phyloP scores from a whole-genome alignment of 1,140 invertebrate species.

The Dinoponera quadriceps region DNA sequence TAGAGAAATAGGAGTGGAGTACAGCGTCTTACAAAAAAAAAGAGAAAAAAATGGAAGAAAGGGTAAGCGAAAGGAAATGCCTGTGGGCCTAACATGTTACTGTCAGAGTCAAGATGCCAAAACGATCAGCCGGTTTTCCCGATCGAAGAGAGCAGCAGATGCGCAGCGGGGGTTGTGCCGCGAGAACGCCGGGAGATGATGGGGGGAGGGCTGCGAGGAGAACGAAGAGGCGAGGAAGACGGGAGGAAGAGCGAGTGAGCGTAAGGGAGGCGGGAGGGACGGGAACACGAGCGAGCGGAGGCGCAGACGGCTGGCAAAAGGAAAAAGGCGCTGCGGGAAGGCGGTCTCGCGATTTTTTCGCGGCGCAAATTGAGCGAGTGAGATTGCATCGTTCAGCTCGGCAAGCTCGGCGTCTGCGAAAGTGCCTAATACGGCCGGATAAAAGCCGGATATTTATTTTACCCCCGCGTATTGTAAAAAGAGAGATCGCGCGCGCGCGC shows the following conservation, averaged over 20 bases:
- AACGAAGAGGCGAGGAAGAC: neutral
- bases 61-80: too few relatives aligned
- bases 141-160: neutral
- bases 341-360: neutral
- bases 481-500: too few relatives aligned
- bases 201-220: neutral
- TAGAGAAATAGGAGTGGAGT: too few relatives aligned
- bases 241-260: neutral
- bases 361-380: neutral
- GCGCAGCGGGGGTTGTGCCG: neutral
- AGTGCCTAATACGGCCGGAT: too few relatives aligned
- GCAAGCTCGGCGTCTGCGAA: too few relatives aligned
- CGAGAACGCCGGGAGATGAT: neutral
- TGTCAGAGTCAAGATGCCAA: too few relatives aligned
- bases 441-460: too few relatives aligned
- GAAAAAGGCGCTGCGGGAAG: neutral
- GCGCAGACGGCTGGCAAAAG: conserved; percentile 1
- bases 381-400: too few relatives aligned
- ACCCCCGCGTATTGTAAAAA: too few relatives aligned
- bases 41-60: too few relatives aligned
- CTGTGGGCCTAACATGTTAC: too few relatives aligned
- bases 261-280: neutral
- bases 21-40: too few relatives aligned
- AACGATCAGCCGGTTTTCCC: conserved; percentile 12
- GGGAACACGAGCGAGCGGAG: conserved; percentile 4